phyloP scores from a whole-genome alignment of 2,888 invertebrate species.

The Pandemis corylana region DNA sequence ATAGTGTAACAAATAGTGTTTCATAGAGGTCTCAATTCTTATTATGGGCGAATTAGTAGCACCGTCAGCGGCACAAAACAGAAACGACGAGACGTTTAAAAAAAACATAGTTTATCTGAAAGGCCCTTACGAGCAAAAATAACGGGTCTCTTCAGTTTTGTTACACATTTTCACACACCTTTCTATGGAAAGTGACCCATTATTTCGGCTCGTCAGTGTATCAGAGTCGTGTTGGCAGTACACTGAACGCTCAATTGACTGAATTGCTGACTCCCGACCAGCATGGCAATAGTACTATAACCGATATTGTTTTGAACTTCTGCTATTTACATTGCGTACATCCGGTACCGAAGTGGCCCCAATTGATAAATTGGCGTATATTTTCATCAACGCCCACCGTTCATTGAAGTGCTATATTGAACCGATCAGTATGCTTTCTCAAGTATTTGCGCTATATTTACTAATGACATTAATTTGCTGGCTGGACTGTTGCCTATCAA shows the following conservation, averaged over 20 bases:
- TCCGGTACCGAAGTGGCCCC: constrained; percentile 53
- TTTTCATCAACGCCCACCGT: constrained; percentile 47
- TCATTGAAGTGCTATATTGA: constrained; percentile 36
- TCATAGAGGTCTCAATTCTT: too few relatives aligned
- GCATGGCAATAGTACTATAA: constrained; percentile 14
- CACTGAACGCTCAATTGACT: constrained; percentile 60
- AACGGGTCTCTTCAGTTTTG: too few relatives aligned
- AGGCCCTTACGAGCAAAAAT: too few relatives aligned
- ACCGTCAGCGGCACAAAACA: too few relatives aligned
- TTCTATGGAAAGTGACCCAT: too few relatives aligned
- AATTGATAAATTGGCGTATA: constrained; percentile 57
- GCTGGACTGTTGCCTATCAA: constrained; percentile 10
- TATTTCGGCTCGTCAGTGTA: too few relatives aligned
- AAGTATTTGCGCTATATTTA: constrained; percentile 13
- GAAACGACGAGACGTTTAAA: too few relatives aligned
- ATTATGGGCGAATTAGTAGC: too few relatives aligned
- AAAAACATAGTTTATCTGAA: too few relatives aligned
- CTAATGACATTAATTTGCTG: constrained; percentile 20
- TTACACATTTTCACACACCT: too few relatives aligned
- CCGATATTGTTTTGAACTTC: constrained; percentile 39
- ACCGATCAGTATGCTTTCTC: constrained; percentile 23
- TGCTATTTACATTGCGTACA: constrained; percentile 51
- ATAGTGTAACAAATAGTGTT: constrained; percentile 12
- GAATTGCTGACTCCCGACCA: constrained; percentile 48
- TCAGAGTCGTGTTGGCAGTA: constrained; percentile 56